Evolutionary conservation across 2,113 vertebrate species (phyloP), one percentile per base, ranked within the genome.

Genomic region (Chamaetylas fuelleborni): DNA sequence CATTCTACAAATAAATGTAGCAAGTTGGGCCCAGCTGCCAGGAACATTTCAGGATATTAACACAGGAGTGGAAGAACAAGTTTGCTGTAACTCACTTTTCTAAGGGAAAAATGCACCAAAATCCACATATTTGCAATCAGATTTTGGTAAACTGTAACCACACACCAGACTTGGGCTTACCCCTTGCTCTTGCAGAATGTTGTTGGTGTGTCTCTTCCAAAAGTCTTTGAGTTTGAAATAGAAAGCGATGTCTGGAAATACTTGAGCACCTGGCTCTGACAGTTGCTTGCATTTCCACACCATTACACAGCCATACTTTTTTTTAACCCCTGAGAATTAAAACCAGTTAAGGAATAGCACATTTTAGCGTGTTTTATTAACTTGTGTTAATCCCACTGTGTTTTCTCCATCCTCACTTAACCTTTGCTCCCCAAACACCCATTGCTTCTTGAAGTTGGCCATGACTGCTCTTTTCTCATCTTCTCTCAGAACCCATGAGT

Each of bases 241-340:
- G 34, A 40, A 87, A 76, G 61, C 54, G 26, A 61, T 22, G 11
- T 34, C 81, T 86, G 57, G 53, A 80, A 85, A 47, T 45, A 43
- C 40, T 60, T 43, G 53, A 92, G 65, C 34, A 2, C 28, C 3
- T 38, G 53, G 65, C 58, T 95, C 38, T 0, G 1, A 70, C 81
- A 85, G 26, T 48, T 89, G 76, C 88, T 96, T 82, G 53, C 38
- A 42, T 94, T 95, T 92, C 82, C 94, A 86, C 87, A 53, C 42
- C 19, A 16, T 90, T 76, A 86, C 86, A 86, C 72, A 56, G 14
- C 24, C 48, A 42, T 29, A 29, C 14, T 71, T 86, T 54, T 45
- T 88, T 92, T 86, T 81, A 92, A 88, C 56, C 72, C 73, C 53
- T 40, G 69, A 88, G 88, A 94, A 95, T 88, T 92, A 88, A 96